Conservation (phyloP, 2,113 vertebrate species). For the Lophius piscatorius region DNA sequence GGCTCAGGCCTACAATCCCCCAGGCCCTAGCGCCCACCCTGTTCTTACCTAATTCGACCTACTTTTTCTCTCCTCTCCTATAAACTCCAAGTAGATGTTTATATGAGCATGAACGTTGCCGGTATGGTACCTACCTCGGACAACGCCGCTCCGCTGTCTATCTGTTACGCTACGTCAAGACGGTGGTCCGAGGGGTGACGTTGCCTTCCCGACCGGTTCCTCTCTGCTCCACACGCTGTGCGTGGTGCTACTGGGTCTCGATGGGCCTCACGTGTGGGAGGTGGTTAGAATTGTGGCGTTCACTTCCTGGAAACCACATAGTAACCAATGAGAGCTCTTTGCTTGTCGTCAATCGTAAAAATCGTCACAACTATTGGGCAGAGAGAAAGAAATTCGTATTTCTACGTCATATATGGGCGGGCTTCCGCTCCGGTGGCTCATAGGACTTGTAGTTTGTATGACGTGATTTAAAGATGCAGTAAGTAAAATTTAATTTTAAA, state of each 20-base stretch:
- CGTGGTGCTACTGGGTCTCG: slow-evolving; percentile 78
- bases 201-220: slow-evolving; percentile 72
- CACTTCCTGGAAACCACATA: slow-evolving; percentile 81
- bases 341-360: slow-evolving; percentile 34
- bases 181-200: slow-evolving; percentile 75
- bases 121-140: slow-evolving; percentile 75
- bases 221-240: slow-evolving; percentile 72
- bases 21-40: slow-evolving; percentile 78
- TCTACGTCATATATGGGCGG: background rate
- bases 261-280: slow-evolving; percentile 77
- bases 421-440: background rate
- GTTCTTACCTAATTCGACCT: slow-evolving; percentile 72
- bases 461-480: too few relatives aligned
- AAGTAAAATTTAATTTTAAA: too few relatives aligned
- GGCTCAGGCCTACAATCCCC: slow-evolving; percentile 68
- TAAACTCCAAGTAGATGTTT: background rate
- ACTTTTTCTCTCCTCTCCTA: slow-evolving; percentile 39
- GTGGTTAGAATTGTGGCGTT: slow-evolving; percentile 64
- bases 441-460: slow-evolving; percentile 65
- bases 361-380: slow-evolving; percentile 41
- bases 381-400: background rate
- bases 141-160: slow-evolving; percentile 78
- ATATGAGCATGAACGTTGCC: background rate
- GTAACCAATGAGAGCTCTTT: slow-evolving; percentile 54
- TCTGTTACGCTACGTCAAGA: slow-evolving; percentile 64